Evolutionary conservation across 2,888 invertebrate species (phyloP).

Genomic region (Barypeithes pellucidus): DNA sequence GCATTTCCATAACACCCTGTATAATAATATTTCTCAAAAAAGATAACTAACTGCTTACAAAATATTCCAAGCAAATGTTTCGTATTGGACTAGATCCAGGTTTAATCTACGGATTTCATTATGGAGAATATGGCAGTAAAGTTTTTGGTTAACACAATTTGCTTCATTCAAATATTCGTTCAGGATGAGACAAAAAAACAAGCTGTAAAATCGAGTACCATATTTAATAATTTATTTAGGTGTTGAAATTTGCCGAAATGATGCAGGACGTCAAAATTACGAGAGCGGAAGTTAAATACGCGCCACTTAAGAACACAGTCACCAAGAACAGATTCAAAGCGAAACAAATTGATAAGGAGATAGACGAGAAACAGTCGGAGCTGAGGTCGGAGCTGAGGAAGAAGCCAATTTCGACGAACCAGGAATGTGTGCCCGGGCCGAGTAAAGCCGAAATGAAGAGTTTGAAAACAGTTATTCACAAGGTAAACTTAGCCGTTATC

Average conservation of each 20-base stretch:
- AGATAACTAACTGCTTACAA: too few species aligned
- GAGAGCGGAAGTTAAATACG: conserved; percentile 74
- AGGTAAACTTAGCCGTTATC: conserved; percentile 61
- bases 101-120: too few species aligned
- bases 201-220: neutral
- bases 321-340: conserved; percentile 70
- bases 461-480: conserved; percentile 77
- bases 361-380: conserved; percentile 77
- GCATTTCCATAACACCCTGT: too few species aligned
- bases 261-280: conserved; percentile 94
- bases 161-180: too few species aligned
- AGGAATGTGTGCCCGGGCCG: conserved; percentile 79
- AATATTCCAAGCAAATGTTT: too few species aligned
- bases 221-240: conserved; percentile 29
- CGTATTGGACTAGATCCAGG: too few species aligned
- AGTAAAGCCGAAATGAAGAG: conserved; percentile 80
- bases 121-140: too few species aligned
- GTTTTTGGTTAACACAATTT: too few species aligned
- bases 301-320: conserved; percentile 62
- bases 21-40: too few species aligned
- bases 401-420: conserved; percentile 79
- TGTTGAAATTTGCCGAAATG: conserved; percentile 95
- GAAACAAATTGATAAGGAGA: conserved; percentile 76
- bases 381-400: conserved; percentile 79
- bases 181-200: too few species aligned